phyloP scores from a whole-genome alignment of 2,113 vertebrate genomes.

The Elaphurus davidianus region DNA sequence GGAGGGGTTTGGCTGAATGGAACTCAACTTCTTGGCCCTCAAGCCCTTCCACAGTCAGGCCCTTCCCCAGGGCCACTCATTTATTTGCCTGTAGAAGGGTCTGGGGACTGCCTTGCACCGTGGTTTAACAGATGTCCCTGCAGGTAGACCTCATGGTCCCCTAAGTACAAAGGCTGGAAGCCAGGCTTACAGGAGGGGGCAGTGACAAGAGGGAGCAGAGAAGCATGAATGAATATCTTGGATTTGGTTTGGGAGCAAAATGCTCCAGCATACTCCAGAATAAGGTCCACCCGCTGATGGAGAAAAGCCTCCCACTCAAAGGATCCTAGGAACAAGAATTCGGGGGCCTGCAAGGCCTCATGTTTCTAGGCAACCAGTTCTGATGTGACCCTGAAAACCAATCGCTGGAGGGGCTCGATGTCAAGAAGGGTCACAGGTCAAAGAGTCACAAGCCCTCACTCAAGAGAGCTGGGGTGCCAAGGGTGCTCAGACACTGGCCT shows the following conservation, averaged over 20 bases:
- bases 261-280: not conserved
- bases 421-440: not conserved
- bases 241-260: not conserved
- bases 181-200: not conserved
- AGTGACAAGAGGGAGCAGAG: not conserved
- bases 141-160: not conserved
- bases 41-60: not conserved
- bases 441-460: not conserved
- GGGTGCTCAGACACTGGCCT: not conserved
- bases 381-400: not conserved
- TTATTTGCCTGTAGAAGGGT: not conserved
- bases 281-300: rapidly evolving
- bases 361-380: not conserved
- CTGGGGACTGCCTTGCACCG: not conserved
- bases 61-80: too few relatives aligned
- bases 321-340: not conserved
- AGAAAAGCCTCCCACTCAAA: not conserved
- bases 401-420: rapidly evolving
- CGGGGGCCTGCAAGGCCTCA: not conserved
- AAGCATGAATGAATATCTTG: not conserved
- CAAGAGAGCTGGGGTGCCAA: too few relatives aligned
- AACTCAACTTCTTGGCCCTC: not conserved
- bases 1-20: not conserved
- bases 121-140: not conserved
- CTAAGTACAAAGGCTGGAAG: not conserved